Evolutionary conservation across 1,140 invertebrate species (phyloP).

Genomic region (Stegodyphus dumicola): DNA sequence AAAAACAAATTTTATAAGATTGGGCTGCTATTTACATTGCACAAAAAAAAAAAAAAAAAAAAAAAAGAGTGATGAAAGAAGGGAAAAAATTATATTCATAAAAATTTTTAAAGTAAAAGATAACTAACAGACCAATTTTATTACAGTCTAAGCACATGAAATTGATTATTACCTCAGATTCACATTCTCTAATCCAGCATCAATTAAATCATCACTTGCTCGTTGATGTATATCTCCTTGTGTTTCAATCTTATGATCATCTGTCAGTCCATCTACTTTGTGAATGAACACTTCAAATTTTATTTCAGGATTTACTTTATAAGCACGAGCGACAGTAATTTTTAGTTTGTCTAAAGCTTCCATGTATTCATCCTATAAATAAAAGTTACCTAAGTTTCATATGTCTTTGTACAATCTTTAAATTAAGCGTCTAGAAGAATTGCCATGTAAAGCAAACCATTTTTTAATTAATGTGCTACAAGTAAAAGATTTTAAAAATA

Average conservation of each 20-base stretch:
- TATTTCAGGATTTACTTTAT: conserved; percentile 94
- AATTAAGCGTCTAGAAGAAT: no score
- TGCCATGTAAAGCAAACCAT: not conserved
- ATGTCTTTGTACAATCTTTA: no score
- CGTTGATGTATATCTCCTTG: conserved; percentile 95
- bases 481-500: no score
- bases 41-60: no score
- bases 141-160: no score
- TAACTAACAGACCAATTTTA: no score
- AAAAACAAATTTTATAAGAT: no score
- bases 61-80: no score
- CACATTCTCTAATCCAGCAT: conserved; percentile 77
- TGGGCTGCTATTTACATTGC: no score
- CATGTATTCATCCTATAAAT: conserved; percentile 90
- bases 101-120: no score
- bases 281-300: conserved; percentile 99
- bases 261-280: conserved; percentile 97
- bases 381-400: conserved; percentile 20
- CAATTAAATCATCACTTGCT: conserved; percentile 92
- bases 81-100: no score
- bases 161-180: conserved; percentile 67
- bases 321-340: conserved; percentile 92
- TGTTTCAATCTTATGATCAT: conserved; percentile 98
- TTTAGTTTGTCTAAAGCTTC: conserved; percentile 94
- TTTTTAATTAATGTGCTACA: not conserved